A percentile compares a stretch with the other conserved stretches of the same genome.
phyloP scores from a whole-genome alignment of 2,113 vertebrate species.

The Macrotus californicus region DNA sequence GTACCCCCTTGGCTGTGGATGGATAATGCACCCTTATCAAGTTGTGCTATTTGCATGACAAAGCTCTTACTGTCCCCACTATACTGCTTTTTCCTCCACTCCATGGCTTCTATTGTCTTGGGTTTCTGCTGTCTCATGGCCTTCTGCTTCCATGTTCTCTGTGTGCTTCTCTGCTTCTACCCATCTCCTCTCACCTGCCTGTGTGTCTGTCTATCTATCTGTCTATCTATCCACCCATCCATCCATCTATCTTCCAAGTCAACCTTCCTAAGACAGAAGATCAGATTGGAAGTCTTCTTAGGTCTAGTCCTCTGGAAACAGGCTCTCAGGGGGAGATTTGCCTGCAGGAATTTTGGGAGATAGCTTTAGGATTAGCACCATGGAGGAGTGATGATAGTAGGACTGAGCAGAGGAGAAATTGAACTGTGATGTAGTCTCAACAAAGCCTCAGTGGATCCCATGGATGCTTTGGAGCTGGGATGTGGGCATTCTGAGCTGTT shows the following conservation, averaged over 20 bases:
- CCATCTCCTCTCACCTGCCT: neutral
- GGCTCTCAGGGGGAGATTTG: neutral
- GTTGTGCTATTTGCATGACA: neutral
- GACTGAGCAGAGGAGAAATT: neutral
- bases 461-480: neutral
- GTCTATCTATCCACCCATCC: neutral
- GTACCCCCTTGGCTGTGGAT: neutral
- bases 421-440: neutral
- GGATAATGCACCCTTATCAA: fast-evolving
- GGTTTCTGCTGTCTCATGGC: neutral
- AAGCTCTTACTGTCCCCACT: too few species aligned
- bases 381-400: neutral
- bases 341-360: neutral
- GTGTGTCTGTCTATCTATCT: neutral
- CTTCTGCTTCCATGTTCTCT: neutral
- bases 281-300: neutral
- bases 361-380: neutral
- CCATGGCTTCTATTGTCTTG: too few species aligned
- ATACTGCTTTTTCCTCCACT: neutral
- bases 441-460: neutral
- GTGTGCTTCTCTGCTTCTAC: neutral
- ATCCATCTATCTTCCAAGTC: neutral
- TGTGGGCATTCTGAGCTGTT: neutral
- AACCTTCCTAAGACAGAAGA: neutral
- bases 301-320: neutral